Conservation (phyloP, 2,888 invertebrate genomes). For the Caenorhabditis sulstoni region DNA sequence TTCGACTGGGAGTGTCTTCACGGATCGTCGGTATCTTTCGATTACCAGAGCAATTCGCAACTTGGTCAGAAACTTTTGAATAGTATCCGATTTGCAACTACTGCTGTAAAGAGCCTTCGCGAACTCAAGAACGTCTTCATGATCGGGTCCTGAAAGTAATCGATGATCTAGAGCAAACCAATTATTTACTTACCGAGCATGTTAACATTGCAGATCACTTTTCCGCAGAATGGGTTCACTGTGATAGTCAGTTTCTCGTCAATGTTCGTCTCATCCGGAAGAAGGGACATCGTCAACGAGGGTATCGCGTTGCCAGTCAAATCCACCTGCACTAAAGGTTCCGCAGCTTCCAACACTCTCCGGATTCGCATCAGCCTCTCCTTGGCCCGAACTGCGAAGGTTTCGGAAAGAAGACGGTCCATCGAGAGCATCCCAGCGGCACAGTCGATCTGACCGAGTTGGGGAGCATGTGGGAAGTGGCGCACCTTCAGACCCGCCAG, state of each 20-base stretch:
- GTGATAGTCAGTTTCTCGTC: constrained; percentile 70
- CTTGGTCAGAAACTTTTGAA: constrained; percentile 54
- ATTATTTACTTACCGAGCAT: constrained; percentile 58
- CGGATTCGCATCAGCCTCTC: constrained; percentile 72
- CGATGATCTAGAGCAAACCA: too few relatives aligned
- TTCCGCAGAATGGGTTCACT: constrained; percentile 76
- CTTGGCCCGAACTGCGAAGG: constrained; percentile 70
- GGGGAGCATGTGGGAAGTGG: constrained; percentile 69
- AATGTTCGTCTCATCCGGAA: constrained; percentile 52
- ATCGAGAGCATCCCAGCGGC: constrained; percentile 71
- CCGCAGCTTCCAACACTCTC: constrained; percentile 69
- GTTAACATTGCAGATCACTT: constrained; percentile 71
- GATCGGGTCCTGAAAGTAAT: constrained; percentile 53
- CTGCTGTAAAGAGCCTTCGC: constrained; percentile 65
- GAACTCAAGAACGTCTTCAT: constrained; percentile 58
- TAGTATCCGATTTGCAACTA: constrained; percentile 33
- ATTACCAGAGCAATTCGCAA: constrained; percentile 71
- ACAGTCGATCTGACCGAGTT: constrained; percentile 70
- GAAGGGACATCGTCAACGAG: constrained; percentile 66
- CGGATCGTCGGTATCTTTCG: constrained; percentile 71
- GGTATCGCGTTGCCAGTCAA: constrained; percentile 68
- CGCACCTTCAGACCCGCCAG: constrained; percentile 68
- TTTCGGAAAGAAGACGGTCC: constrained; percentile 71
- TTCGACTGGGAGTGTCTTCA: constrained; percentile 69
- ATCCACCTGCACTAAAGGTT: constrained; percentile 52